These are phyloP conservation scores for rabbit (Oryctolagus cuniculus) DNA, from an alignment of 2,113 vertebrate genomes.

Conservation along the genomic window mOryCun1.1 NC_091437.1:41960501-41961000, in stretches of 20 bases:
- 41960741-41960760: neutral
- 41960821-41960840: neutral
- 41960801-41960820: neutral
- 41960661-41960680: neutral
- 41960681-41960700: neutral
- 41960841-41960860: neutral
- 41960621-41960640: neutral
- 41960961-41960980: neutral
- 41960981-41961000: neutral
- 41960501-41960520: neutral
- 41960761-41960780: neutral
- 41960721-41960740: neutral
- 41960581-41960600: neutral
- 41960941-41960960: neutral
- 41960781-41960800: constrained; percentile 22
- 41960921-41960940: neutral
- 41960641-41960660: neutral
- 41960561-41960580: neutral
- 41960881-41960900: neutral
- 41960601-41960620: neutral
- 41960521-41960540: neutral
- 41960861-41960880: neutral
- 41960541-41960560: neutral
- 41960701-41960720: neutral
- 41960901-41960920: neutral